phyloP scores from a whole-genome alignment of 2,888 invertebrate species.

The Eubasilissa splendida region DNA sequence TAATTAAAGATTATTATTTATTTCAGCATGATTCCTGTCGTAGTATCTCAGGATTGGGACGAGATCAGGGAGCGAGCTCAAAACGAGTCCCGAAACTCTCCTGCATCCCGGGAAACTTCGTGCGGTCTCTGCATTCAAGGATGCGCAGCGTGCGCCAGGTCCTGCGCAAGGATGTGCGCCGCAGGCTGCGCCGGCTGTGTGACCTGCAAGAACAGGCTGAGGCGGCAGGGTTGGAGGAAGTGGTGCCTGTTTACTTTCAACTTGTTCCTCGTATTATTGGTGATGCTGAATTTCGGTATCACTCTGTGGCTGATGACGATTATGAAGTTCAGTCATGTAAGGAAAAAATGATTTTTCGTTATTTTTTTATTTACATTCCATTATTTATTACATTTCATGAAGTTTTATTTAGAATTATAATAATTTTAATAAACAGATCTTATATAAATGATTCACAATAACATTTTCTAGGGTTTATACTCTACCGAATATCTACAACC shows the following conservation, averaged over 20 bases:
- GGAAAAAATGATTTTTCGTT: slow-evolving; percentile 62
- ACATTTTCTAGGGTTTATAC: too few relatives aligned
- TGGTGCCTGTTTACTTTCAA: slow-evolving; percentile 92
- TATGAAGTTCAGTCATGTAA: slow-evolving; percentile 94
- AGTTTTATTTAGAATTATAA: too few relatives aligned
- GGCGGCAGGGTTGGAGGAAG: slow-evolving; percentile 87
- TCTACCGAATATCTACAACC: too few relatives aligned
- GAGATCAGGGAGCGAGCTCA: slow-evolving; percentile 19
- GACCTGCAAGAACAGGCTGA: slow-evolving; percentile 15
- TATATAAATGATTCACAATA: too few relatives aligned
- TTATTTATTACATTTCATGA: too few relatives aligned
- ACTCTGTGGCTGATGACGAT: slow-evolving; percentile 97
- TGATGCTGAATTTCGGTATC: slow-evolving; percentile 94
- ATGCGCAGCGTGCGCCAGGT: background rate
- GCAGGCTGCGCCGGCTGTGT: slow-evolving; percentile 4
- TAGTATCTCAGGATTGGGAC: slow-evolving; percentile 41
- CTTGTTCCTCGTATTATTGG: slow-evolving; percentile 86
- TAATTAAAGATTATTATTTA: background rate
- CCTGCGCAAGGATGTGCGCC: background rate
- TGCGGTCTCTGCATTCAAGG: background rate
- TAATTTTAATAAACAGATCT: too few relatives aligned
- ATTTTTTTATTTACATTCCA: background rate
- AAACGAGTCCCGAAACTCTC: background rate
- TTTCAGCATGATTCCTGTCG: slow-evolving; percentile 47
- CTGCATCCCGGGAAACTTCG: background rate